Percentiles rank a stretch among this genome's conserved stretches.
phyloP scores from a whole-genome alignment of 2,888 invertebrate genomes.

The Cantharis nigra region DNA sequence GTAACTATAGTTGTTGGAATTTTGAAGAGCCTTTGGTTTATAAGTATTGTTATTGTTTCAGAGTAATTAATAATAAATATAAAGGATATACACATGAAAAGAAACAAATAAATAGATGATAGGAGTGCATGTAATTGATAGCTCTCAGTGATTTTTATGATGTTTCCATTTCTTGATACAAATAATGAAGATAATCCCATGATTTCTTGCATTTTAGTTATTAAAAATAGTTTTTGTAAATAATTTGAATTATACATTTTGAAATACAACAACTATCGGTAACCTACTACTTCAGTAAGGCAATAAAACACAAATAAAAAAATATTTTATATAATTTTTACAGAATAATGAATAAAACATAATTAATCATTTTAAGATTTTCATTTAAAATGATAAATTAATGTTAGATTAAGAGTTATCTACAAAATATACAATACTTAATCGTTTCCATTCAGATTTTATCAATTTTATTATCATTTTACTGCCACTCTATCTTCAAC shows the following conservation, averaged over 20 bases:
- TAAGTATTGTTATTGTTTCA: background rate
- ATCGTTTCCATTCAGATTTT: no score
- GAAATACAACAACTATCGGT: background rate
- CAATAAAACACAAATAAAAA: no score
- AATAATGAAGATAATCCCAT: background rate
- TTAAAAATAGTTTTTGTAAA: background rate
- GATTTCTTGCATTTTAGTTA: background rate
- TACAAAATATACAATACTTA: no score
- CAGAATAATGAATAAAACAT: no score
- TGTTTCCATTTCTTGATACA: background rate
- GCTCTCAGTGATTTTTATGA: background rate
- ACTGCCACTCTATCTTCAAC: no score
- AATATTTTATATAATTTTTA: no score
- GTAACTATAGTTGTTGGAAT: background rate
- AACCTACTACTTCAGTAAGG: background rate
- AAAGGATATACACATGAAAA: background rate
- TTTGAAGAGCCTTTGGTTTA: background rate
- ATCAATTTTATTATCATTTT: no score
- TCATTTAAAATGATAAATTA: background rate
- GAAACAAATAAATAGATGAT: background rate
- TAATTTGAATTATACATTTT: background rate
- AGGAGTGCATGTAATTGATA: background rate
- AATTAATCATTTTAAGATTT: background rate
- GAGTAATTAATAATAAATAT: background rate
- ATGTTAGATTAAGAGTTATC: no score